Conservation (phyloP, 2,888 invertebrate genomes). For the Masnerella sp. region DNA sequence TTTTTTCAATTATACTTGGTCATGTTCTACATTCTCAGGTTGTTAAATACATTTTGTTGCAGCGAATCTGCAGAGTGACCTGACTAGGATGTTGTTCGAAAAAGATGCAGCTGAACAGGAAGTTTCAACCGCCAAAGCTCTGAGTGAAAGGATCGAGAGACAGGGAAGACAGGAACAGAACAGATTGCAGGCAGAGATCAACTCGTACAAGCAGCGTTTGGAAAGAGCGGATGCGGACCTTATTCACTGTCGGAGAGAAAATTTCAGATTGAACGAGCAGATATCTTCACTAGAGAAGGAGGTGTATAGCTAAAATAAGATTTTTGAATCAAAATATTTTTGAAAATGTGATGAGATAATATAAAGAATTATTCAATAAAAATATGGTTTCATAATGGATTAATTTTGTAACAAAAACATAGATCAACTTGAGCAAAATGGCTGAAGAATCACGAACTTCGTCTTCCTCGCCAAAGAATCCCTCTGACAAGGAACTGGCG, state of each 20-base stretch:
- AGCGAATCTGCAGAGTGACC: constrained; percentile 87
- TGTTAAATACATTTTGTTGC: constrained; percentile 5
- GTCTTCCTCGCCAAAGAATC: constrained; percentile 59
- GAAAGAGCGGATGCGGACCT: constrained; percentile 90
- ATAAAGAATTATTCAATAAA: too few species aligned
- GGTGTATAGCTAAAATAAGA: too few species aligned
- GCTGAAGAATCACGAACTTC: constrained; percentile 64
- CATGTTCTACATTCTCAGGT: too few species aligned
- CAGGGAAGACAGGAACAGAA: constrained; percentile 87
- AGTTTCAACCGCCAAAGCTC: constrained; percentile 82
- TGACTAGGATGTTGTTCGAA: constrained; percentile 86
- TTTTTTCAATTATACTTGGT: too few species aligned
- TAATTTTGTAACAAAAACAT: constrained; percentile 19
- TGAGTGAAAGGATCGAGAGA: constrained; percentile 84
- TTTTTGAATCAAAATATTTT: too few species aligned
- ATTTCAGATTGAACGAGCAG: constrained; percentile 87
- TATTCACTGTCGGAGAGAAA: constrained; percentile 88
- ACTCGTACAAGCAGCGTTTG: constrained; percentile 81
- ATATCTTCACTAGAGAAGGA: constrained; percentile 89
- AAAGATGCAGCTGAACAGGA: constrained; percentile 90
- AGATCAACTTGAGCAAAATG: constrained; percentile 76
- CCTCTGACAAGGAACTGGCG: constrained; percentile 83
- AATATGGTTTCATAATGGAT: too few species aligned
- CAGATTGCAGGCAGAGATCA: constrained; percentile 86
- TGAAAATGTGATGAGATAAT: too few species aligned